Evolutionary conservation across 2,113 vertebrate genomes (phyloP).

Genomic region (Engraulis encrasicolus): DNA sequence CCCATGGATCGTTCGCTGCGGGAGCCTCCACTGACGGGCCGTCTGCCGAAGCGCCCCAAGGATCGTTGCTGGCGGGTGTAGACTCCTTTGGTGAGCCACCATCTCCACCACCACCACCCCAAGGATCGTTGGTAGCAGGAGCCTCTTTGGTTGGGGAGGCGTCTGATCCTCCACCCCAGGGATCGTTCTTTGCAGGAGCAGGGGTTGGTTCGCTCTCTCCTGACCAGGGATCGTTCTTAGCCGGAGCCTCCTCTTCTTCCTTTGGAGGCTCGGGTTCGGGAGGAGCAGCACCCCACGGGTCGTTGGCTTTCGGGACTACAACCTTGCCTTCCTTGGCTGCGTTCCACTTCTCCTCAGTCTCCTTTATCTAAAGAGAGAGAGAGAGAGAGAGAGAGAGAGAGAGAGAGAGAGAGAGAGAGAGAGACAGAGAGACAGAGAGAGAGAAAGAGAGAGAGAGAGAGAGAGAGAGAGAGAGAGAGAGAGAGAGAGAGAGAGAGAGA

Average conservation of each 20-base stretch:
- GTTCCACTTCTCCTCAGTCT: slow-evolving; percentile 63
- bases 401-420: neutral
- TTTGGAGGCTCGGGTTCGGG: slow-evolving; percentile 25
- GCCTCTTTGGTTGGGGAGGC: slow-evolving; percentile 27
- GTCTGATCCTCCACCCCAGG: slow-evolving; percentile 41
- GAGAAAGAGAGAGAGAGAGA: neutral
- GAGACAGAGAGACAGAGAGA: neutral
- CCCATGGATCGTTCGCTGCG: slow-evolving; percentile 44
- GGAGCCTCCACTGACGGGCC: slow-evolving; percentile 2
- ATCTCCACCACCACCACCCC: neutral
- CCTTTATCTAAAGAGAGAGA: slow-evolving; percentile 37
- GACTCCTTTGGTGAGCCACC: neutral
- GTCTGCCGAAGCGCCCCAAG: neutral
- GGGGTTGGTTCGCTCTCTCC: slow-evolving; percentile 8
- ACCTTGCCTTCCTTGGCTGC: no score
- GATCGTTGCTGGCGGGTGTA: neutral
- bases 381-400: neutral
- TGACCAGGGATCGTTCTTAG: slow-evolving; percentile 43
- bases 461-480: neutral
- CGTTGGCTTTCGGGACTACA: no score
- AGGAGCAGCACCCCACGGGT: slow-evolving; percentile 53
- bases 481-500: no score
- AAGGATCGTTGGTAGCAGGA: neutral
- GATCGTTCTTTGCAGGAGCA: slow-evolving; percentile 29
- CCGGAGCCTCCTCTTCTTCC: neutral